Conservation (phyloP, 2,888 invertebrate species). For the Brachyptera putata region DNA sequence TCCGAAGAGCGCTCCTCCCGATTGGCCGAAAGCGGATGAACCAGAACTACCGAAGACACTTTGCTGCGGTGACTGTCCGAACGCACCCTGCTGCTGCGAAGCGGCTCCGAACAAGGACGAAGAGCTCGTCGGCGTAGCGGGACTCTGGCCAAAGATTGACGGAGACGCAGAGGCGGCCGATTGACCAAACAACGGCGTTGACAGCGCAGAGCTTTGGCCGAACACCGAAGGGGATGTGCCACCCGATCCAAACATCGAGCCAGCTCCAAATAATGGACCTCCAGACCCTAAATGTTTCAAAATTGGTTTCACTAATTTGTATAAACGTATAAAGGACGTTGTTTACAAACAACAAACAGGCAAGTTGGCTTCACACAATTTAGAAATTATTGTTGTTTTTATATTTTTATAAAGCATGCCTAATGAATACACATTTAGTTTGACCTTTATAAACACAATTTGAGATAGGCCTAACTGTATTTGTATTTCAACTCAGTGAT, state of each 20-base stretch:
- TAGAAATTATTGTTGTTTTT: too few relatives aligned
- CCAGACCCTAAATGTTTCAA: too few relatives aligned
- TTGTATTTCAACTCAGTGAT: too few relatives aligned
- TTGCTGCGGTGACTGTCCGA: conserved; percentile 7
- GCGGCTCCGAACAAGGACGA: conserved; percentile 9
- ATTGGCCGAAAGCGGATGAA: conserved; percentile 44
- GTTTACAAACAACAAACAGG: too few relatives aligned
- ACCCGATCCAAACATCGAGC: conserved; percentile 11
- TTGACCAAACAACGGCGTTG: conserved; percentile 27
- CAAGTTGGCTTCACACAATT: too few relatives aligned
- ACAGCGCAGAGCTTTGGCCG: conserved; percentile 21
- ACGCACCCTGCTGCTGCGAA: not conserved
- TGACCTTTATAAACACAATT: too few relatives aligned
- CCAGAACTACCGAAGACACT: not conserved
- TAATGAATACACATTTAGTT: too few relatives aligned
- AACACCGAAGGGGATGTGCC: conserved; percentile 34
- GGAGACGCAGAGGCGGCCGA: conserved; percentile 24
- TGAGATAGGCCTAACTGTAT: too few relatives aligned
- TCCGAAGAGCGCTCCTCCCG: conserved; percentile 34
- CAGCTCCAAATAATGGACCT: not conserved
- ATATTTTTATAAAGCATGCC: too few relatives aligned
- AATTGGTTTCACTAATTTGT: too few relatives aligned
- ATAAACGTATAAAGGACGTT: too few relatives aligned
- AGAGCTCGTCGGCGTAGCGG: conserved; percentile 8
- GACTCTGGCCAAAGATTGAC: conserved; percentile 34